Percentiles rank a stretch among this genome's conserved stretches.
Conservation (phyloP, 2,113 vertebrate species). For the Suncus etruscus region DNA sequence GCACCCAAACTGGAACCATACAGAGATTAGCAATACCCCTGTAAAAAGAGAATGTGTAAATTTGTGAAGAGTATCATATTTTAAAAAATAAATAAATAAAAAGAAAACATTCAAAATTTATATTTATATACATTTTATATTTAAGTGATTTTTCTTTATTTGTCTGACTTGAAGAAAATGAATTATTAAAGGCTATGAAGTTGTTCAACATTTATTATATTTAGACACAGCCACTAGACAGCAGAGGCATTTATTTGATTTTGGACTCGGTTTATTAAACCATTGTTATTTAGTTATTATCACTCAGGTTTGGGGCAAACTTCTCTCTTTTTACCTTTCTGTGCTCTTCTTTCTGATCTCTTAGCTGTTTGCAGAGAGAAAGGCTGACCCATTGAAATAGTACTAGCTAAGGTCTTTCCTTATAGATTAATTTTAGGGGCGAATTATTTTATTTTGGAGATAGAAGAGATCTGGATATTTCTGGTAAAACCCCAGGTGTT, state of each 20-base stretch:
- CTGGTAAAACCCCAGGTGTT: not conserved
- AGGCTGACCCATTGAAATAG: not conserved
- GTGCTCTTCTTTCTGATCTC: not conserved
- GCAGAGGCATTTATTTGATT: slow-evolving; percentile 19
- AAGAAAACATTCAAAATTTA: not conserved
- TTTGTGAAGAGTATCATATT: too few species aligned
- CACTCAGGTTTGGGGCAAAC: not conserved
- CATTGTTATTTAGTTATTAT: not conserved
- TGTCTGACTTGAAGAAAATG: not conserved
- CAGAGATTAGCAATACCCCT: too few species aligned
- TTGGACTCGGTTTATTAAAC: not conserved
- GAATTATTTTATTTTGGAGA: not conserved
- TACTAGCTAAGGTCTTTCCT: not conserved
- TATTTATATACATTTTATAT: slow-evolving; percentile 34
- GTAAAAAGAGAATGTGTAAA: too few species aligned
- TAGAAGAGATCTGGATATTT: not conserved
- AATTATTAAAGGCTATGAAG: not conserved
- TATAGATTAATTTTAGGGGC: not conserved
- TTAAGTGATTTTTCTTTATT: slow-evolving; percentile 9
- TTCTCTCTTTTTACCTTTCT: not conserved
- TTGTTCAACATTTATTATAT: not conserved
- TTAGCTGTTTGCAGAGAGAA: not conserved
- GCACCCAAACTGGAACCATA: too few species aligned
- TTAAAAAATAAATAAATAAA: too few species aligned
- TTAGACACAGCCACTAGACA: too few species aligned